These are phyloP conservation scores for Rafetus swinhoei DNA, from an alignment of 2,113 vertebrate species.

Conservation along the genomic window DNA sequence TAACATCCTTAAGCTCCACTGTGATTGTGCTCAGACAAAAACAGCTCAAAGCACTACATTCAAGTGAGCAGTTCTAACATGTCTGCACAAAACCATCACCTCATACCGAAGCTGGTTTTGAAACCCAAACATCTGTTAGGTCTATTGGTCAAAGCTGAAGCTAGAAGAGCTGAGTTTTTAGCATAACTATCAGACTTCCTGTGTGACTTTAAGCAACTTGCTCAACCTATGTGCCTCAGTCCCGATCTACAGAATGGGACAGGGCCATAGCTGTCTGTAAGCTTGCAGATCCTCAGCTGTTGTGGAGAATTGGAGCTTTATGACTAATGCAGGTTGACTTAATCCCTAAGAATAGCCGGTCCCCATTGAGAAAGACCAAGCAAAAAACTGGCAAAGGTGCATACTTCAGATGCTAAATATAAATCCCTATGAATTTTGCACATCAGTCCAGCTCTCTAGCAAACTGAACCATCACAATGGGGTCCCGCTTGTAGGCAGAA, in stretches of 20 bases:
- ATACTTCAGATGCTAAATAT: slow-evolving; percentile 55
- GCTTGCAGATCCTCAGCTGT: background rate
- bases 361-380: background rate
- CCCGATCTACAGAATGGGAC: background rate
- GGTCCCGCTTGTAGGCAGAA: fast-evolving
- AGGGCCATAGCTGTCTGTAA: background rate
- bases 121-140: background rate
- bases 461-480: fast-evolving
- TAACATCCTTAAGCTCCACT: background rate
- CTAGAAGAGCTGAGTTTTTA: background rate
- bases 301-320: background rate
- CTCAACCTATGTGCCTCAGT: background rate
- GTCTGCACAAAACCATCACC: background rate
- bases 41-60: background rate
- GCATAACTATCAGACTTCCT: background rate
- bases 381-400: fast-evolving
- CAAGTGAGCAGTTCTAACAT: background rate
- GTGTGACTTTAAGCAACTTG: background rate
- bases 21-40: background rate
- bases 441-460: background rate
- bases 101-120: background rate
- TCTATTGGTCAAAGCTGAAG: background rate
- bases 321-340: background rate
- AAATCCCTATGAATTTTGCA: slow-evolving; percentile 32
- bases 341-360: slow-evolving; percentile 46